A percentile compares a stretch with the other conserved stretches of the same genome.
phyloP scores from a whole-genome alignment of 2,888 invertebrate species.

The Pachycephus smyrnensis region DNA sequence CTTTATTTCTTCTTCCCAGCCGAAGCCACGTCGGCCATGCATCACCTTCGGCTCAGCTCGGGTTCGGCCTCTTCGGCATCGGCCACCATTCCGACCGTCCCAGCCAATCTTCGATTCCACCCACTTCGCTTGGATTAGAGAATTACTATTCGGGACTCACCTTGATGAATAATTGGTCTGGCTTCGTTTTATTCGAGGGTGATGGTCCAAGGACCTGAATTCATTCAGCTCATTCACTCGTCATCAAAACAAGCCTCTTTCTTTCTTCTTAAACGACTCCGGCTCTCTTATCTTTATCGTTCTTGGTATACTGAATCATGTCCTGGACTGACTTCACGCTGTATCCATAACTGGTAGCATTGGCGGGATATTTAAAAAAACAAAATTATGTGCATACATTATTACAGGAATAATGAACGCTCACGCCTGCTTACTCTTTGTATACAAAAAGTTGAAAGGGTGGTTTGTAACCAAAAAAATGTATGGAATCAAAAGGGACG shows the following conservation, averaged over 20 bases:
- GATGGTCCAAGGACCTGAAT: background rate
- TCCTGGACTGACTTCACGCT: background rate
- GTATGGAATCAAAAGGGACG: background rate
- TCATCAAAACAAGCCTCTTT: constrained; percentile 20
- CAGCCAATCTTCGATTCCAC: constrained; percentile 57
- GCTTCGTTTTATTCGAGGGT: background rate
- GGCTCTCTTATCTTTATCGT: background rate
- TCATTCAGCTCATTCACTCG: constrained; percentile 10
- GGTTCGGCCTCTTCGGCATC: constrained; percentile 57
- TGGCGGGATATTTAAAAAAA: background rate
- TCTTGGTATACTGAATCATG: background rate
- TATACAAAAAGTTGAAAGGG: background rate
- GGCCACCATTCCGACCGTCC: constrained; percentile 33
- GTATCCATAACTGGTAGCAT: background rate
- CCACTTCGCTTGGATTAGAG: constrained; percentile 48
- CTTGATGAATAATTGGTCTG: constrained; percentile 11
- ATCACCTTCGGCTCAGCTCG: constrained; percentile 63
- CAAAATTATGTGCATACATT: background rate
- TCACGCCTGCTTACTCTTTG: background rate
- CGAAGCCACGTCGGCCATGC: constrained; percentile 63
- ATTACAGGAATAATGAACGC: background rate
- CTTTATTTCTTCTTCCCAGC: constrained; percentile 56
- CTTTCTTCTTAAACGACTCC: constrained; percentile 2
- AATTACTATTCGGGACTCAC: constrained; percentile 47
- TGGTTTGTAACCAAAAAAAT: background rate